Percentiles rank a stretch among this genome's conserved stretches.
Conservation (phyloP, 2,113 vertebrate genomes). For the Corythaeola cristata region DNA sequence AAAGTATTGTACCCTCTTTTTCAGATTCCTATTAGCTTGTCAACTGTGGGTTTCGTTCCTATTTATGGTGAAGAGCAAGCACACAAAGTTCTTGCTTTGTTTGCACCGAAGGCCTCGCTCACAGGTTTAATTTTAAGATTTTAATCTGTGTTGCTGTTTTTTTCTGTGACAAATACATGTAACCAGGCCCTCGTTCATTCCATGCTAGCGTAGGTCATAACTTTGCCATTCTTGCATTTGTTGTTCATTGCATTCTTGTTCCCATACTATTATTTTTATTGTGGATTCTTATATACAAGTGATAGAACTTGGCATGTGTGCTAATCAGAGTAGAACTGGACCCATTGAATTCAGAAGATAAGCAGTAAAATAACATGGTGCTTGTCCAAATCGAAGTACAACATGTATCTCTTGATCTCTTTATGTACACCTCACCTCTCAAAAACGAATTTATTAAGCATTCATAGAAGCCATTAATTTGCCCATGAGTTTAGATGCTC, state of each 20-base stretch:
- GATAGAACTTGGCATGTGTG: neutral
- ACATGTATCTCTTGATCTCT: neutral
- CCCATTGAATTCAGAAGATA: neutral
- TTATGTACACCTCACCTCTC: neutral
- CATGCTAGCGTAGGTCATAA: neutral
- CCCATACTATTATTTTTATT: neutral
- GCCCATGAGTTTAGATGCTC: neutral
- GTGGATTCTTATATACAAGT: neutral
- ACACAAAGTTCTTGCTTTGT: conserved; percentile 86
- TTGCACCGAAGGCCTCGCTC: conserved; percentile 79
- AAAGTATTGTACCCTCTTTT: conserved; percentile 8
- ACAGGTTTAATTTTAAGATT: conserved; percentile 76
- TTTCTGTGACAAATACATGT: neutral
- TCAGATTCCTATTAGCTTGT: conserved; percentile 82
- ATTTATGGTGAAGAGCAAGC: conserved; percentile 81
- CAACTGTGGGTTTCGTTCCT: conserved; percentile 82
- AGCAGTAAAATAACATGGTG: neutral
- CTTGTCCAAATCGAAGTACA: neutral
- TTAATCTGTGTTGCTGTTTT: neutral
- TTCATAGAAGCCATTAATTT: neutral
- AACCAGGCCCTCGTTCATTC: neutral
- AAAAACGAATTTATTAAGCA: neutral
- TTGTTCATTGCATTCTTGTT: neutral
- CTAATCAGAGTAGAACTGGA: neutral
- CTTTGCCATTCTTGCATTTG: neutral